These are phyloP conservation scores for Piscicola geometra DNA, from an alignment of 2,888 invertebrate species.

Conservation along the genomic window DNA sequence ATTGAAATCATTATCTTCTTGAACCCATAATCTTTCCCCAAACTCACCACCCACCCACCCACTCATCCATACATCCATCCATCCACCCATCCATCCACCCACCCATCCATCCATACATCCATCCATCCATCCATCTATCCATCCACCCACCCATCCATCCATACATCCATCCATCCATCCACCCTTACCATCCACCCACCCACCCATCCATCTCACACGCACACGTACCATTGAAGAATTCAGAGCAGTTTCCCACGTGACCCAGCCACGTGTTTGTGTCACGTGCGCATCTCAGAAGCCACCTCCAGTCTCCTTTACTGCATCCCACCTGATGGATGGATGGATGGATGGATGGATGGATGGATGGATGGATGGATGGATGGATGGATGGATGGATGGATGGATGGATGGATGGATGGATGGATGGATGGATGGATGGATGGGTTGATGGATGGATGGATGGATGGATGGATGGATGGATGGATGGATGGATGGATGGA, in stretches of 20 bases:
- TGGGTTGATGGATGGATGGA: neutral
- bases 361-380: neutral
- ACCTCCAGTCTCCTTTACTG: constrained; percentile 20
- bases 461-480: neutral
- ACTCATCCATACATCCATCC: too few species aligned
- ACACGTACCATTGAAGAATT: constrained; percentile 14
- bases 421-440: constrained; percentile 21
- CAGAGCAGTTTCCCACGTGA: constrained; percentile 29
- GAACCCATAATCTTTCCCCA: too few species aligned
- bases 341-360: neutral
- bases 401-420: constrained; percentile 31
- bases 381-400: neutral
- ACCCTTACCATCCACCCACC: neutral
- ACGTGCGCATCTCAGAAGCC: constrained; percentile 25
- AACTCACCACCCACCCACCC: too few species aligned
- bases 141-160: neutral
- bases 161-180: neutral
- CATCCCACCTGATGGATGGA: constrained; percentile 14
- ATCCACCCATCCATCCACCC: neutral
- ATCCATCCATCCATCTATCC: neutral
- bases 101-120: too few species aligned
- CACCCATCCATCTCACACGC: neutral
- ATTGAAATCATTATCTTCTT: too few species aligned
- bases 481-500: constrained; percentile 19
- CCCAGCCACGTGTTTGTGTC: constrained; percentile 30